phyloP scores from a whole-genome alignment of 2,888 invertebrate species.

The Epiperipatus broadwayi region DNA sequence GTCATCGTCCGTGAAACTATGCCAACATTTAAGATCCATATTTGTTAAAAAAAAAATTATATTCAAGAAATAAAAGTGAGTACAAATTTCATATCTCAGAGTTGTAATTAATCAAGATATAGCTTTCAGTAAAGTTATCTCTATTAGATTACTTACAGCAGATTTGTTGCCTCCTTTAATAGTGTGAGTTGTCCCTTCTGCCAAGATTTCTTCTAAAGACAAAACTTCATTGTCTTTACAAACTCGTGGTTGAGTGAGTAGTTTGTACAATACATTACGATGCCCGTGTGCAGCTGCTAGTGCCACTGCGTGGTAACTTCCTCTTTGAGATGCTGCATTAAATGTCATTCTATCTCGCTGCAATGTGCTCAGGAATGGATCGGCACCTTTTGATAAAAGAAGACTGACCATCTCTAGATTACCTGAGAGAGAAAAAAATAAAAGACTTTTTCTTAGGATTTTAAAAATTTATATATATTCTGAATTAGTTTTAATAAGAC shows the following conservation, averaged over 20 bases:
- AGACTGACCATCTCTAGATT: slow-evolving; percentile 52
- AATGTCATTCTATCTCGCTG: slow-evolving; percentile 65
- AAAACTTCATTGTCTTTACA: slow-evolving; percentile 49
- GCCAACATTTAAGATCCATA: too few species aligned
- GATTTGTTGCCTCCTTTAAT: too few species aligned
- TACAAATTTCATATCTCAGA: too few species aligned
- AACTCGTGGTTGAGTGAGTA: slow-evolving; percentile 49
- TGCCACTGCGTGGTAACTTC: slow-evolving; percentile 69
- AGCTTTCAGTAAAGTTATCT: too few species aligned
- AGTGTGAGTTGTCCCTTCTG: slow-evolving; percentile 44
- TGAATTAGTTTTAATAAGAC: too few species aligned
- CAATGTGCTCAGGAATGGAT: slow-evolving; percentile 65
- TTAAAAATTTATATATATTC: too few species aligned
- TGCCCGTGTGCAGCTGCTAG: slow-evolving; percentile 77
- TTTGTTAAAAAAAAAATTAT: too few species aligned
- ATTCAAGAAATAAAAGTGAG: too few species aligned
- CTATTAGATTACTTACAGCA: too few species aligned
- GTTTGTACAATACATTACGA: slow-evolving; percentile 51
- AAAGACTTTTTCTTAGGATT: background rate
- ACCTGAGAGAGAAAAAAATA: slow-evolving; percentile 16
- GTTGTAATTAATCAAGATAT: too few species aligned
- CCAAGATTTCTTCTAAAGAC: slow-evolving; percentile 69
- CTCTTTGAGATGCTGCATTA: slow-evolving; percentile 62
- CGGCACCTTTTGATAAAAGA: slow-evolving; percentile 61
- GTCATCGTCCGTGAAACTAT: too few species aligned